phyloP scores from a whole-genome alignment of 2,888 invertebrate species.

The Ophonus ardosiacus region DNA sequence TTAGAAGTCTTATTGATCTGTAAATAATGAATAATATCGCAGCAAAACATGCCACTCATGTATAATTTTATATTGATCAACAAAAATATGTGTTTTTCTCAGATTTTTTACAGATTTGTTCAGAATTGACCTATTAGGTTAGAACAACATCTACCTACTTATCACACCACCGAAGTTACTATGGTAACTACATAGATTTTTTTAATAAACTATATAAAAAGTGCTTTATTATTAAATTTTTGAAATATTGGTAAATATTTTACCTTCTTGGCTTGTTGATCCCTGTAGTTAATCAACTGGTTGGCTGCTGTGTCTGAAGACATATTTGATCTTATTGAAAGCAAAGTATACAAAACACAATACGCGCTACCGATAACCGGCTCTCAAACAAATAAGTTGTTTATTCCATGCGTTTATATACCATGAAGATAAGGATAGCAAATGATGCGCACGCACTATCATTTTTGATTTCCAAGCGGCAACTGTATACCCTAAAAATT shows the following conservation, averaged over 20 bases:
- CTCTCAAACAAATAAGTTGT: constrained; percentile 21
- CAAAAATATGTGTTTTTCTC: too few relatives aligned
- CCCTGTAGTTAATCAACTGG: constrained; percentile 33
- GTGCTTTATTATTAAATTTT: neutral
- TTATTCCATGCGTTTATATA: constrained; percentile 28
- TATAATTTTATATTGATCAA: too few relatives aligned
- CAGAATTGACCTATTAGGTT: neutral
- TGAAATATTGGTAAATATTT: neutral
- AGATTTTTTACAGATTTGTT: neutral
- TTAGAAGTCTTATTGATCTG: too few relatives aligned
- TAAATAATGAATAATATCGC: too few relatives aligned
- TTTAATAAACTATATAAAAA: neutral
- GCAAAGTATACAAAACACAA: constrained; percentile 8
- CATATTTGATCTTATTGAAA: constrained; percentile 17
- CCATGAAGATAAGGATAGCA: constrained; percentile 16
- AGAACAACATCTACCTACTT: neutral
- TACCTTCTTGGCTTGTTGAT: constrained; percentile 52
- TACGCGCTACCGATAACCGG: constrained; percentile 2
- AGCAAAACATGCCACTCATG: too few relatives aligned
- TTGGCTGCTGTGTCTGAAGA: constrained; percentile 48
- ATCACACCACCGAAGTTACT: constrained; percentile 6
- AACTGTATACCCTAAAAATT: neutral
- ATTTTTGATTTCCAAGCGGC: neutral
- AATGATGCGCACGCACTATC: constrained; percentile 4
- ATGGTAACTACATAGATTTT: neutral